Percentiles rank a stretch among this genome's conserved stretches.
These are phyloP conservation scores for Dendrolimus kikuchii DNA, from an alignment of 1,140 invertebrate genomes.

Conservation along the genomic window DNA sequence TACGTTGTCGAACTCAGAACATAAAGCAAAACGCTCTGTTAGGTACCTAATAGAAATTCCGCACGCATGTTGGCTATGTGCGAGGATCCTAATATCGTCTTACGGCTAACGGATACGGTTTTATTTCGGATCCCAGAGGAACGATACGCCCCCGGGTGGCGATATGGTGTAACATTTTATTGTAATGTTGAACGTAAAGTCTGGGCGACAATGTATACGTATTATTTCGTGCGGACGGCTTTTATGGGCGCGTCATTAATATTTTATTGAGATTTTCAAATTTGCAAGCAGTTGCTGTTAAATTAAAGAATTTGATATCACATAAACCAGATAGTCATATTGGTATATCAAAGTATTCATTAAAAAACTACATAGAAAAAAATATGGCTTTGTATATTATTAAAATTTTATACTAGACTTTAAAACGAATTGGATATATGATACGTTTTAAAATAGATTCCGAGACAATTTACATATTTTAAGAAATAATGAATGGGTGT, in stretches of 20 bases:
- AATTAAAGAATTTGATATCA: too few relatives aligned
- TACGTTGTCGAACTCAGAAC: conserved; percentile 14
- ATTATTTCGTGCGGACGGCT: neutral
- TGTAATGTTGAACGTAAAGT: conserved; percentile 9
- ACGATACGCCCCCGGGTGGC: conserved; percentile 10
- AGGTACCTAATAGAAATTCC: conserved; percentile 43
- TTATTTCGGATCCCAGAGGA: conserved; percentile 24
- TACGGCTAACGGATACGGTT: conserved; percentile 23
- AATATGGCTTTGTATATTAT: too few relatives aligned
- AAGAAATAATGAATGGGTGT: too few relatives aligned
- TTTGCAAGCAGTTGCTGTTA: too few relatives aligned
- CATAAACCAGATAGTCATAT: too few relatives aligned
- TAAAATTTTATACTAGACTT: too few relatives aligned
- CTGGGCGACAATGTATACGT: neutral
- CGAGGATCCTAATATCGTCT: conserved; percentile 33
- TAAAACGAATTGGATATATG: too few relatives aligned
- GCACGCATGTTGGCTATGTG: conserved; percentile 29
- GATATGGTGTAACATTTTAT: conserved; percentile 23
- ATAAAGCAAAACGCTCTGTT: conserved; percentile 37
- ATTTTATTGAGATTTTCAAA: too few relatives aligned
- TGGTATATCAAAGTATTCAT: too few relatives aligned
- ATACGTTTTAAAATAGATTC: too few relatives aligned
- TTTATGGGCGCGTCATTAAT: neutral
- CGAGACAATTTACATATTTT: too few relatives aligned
- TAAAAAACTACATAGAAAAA: too few relatives aligned